These are phyloP conservation scores for Podargus strigoides DNA, from an alignment of 2,797 vertebrate species.

Conservation along the genomic window DNA sequence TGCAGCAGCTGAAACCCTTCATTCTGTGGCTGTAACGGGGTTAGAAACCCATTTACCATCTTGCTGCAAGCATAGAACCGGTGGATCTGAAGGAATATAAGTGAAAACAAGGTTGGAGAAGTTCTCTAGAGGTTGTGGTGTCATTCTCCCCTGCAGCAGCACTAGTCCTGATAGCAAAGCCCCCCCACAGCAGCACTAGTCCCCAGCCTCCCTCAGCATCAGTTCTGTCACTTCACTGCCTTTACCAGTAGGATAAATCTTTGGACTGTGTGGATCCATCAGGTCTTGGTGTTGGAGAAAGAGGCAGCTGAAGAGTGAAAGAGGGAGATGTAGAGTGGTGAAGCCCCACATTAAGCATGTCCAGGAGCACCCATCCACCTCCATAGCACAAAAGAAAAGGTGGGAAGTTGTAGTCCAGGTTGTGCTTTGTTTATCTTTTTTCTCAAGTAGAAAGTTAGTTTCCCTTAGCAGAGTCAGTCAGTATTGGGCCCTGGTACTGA, in stretches of 20 bases:
- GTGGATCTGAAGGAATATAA: neutral
- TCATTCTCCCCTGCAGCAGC: neutral
- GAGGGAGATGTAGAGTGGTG: neutral
- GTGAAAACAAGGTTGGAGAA: neutral
- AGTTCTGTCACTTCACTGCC: neutral
- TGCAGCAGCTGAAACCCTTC: neutral
- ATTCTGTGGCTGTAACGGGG: neutral
- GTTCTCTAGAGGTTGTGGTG: neutral
- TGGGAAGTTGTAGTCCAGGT: neutral
- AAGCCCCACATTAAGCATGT: accelerated
- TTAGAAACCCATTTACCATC: neutral
- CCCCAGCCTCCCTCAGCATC: neutral
- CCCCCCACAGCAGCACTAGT: neutral
- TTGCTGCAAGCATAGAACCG: neutral
- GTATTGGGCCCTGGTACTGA: neutral
- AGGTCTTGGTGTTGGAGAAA: neutral
- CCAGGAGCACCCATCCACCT: neutral
- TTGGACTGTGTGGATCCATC: accelerated
- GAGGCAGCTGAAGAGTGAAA: accelerated
- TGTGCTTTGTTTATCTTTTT: neutral
- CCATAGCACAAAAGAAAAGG: accelerated
- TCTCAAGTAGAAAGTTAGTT: neutral
- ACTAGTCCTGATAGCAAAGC: neutral
- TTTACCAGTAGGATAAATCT: neutral
- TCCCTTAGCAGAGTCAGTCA: neutral